phyloP scores from a whole-genome alignment of 2,888 invertebrate genomes.

The Hetaerina titia region DNA sequence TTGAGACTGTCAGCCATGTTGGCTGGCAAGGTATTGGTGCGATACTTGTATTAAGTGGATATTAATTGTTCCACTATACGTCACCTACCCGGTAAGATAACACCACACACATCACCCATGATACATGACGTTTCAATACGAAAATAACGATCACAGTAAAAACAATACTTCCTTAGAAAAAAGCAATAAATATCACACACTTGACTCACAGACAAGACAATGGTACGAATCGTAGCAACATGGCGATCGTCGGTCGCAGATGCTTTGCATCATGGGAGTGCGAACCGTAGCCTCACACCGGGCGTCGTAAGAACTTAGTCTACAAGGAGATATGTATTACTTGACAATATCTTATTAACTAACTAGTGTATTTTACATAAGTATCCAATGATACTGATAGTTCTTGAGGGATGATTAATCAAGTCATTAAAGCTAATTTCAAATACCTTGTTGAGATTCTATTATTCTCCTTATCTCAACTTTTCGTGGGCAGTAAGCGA shows the following conservation, averaged over 20 bases:
- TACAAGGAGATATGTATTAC: conserved; percentile 37
- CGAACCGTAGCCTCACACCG: conserved; percentile 65
- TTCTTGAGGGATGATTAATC: conserved; percentile 6
- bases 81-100: conserved; percentile 80
- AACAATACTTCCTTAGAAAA: conserved; percentile 64
- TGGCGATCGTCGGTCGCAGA: conserved; percentile 55
- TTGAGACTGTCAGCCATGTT: conserved; percentile 84
- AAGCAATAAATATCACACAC: conserved; percentile 66
- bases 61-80: conserved; percentile 74
- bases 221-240: conserved; percentile 60
- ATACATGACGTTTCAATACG: conserved; percentile 76
- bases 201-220: conserved; percentile 54
- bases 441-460: conserved; percentile 41
- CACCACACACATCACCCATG: conserved; percentile 78
- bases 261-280: conserved; percentile 65
- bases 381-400: neutral
- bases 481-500: neutral
- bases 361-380: neutral
- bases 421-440: neutral
- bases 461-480: neutral
- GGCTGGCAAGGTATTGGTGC: conserved; percentile 75
- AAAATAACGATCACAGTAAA: conserved; percentile 68
- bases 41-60: conserved; percentile 63
- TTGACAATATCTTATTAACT: conserved; percentile 26
- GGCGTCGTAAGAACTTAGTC: conserved; percentile 63